Conservation (phyloP, 2,888 invertebrate species). For the Hyles lineata region DNA sequence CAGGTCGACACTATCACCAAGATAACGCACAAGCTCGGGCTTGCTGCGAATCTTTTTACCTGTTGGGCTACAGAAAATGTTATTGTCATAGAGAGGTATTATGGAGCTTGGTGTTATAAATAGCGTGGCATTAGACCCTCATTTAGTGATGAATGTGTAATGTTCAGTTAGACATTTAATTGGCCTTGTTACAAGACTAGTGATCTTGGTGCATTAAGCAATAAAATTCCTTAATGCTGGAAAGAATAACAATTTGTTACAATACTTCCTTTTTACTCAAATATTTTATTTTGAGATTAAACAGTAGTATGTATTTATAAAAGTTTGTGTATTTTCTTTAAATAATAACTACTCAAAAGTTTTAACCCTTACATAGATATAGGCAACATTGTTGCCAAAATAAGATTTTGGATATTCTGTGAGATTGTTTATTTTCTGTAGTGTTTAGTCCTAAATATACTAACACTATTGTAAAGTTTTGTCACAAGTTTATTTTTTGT, state of each 20-base stretch:
- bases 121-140: conserved; percentile 53
- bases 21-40: conserved; percentile 90
- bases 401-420: too few species aligned
- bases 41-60: conserved; percentile 93
- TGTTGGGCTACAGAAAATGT: conserved; percentile 88
- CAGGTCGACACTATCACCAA: conserved; percentile 91
- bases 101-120: conserved; percentile 41
- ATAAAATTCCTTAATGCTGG: background rate
- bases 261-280: too few species aligned
- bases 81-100: conserved; percentile 38
- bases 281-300: too few species aligned
- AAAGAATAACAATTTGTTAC: background rate
- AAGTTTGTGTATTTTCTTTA: too few species aligned
- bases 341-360: too few species aligned
- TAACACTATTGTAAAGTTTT: too few species aligned
- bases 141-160: conserved; percentile 61
- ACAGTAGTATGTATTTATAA: too few species aligned
- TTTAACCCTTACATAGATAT: too few species aligned
- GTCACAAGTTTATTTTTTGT: too few species aligned
- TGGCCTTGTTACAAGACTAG: conserved; percentile 45
- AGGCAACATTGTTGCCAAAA: too few species aligned
- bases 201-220: background rate
- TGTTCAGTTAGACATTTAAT: conserved; percentile 53
- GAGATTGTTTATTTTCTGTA: too few species aligned
- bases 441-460: too few species aligned